Evolutionary conservation across 2,113 vertebrate genomes (phyloP), one percentile per base, ranked within the genome.

Genomic region (Gadus chalcogrammus): DNA sequence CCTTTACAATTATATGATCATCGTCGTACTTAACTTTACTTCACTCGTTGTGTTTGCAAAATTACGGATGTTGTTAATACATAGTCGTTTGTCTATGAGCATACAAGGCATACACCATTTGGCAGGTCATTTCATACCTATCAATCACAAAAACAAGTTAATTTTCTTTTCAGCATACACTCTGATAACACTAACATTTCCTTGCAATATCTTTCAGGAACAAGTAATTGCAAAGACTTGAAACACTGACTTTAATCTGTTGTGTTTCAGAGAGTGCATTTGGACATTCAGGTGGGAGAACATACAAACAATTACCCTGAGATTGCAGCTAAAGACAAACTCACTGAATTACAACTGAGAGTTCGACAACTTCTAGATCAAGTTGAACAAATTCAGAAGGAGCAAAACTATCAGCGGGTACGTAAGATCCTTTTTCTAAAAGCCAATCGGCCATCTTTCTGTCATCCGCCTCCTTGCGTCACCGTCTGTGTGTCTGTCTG

Each of bases 221-320:
- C 12, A 13, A 3, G 31, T 35, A 48, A 48, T 48, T 48, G 42
- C 8, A 48, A 48, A 9, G 2, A 9, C 42, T 9, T 9, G 12
- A 48, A 13, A 48, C 8, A 48, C 7, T 48, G 2, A 48, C 42
- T 48, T 48, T 48, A 48, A 12, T 15, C 0, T 17, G 48, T 38
- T 28, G 55, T 5, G 38, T 24, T 77, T 78, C 81, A 98, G 96
- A 86, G 96, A 18, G 96, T 98, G 3, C 95, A 98, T 76, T 86
- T 98, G 73, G 95, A 96, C 65, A 96, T 98, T 79, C 96, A 97
- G 86, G 95, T 96, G 0, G 96, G 96, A 0, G 95, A 98, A 72
- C 96, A 98, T 53, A 94, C 96, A 80, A 98, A 98, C 85, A 97
- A 98, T 81, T 98, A 98, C 79, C 96, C 96, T 0, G 96, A 98